These are phyloP conservation scores for Microctonus brassicae DNA, from an alignment of 2,888 invertebrate genomes.

Conservation along the genomic window DNA sequence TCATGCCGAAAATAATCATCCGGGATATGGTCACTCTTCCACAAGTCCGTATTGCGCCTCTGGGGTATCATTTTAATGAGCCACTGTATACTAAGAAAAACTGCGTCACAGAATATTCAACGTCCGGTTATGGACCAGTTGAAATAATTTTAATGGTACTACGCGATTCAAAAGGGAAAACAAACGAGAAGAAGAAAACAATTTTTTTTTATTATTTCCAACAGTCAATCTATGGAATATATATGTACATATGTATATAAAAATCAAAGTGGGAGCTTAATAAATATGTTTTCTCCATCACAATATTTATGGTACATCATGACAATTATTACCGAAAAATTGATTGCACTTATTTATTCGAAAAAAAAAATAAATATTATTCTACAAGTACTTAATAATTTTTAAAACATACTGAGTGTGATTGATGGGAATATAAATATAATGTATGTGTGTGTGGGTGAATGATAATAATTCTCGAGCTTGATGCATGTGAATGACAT, in stretches of 20 bases:
- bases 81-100: constrained; percentile 16
- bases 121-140: constrained; percentile 33
- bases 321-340: constrained; percentile 1
- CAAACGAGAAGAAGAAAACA: not conserved
- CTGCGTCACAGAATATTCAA: constrained; percentile 27
- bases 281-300: constrained; percentile 3
- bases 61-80: constrained; percentile 39
- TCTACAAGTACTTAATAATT: too few species aligned
- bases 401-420: not conserved
- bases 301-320: not conserved
- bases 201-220: too few species aligned
- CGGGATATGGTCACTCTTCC: constrained; percentile 15
- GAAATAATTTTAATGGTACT: constrained; percentile 47
- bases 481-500: too few species aligned
- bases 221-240: too few species aligned
- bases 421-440: not conserved
- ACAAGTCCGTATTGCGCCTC: not conserved
- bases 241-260: not conserved
- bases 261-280: not conserved
- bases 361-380: too few species aligned
- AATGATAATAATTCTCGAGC: not conserved
- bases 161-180: constrained; percentile 8
- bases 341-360: not conserved
- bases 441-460: not conserved
- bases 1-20: constrained; percentile 40